These are phyloP conservation scores for Pelecanoides urinatrix DNA, from an alignment of 2,113 vertebrate species.

Conservation along the genomic window DNA sequence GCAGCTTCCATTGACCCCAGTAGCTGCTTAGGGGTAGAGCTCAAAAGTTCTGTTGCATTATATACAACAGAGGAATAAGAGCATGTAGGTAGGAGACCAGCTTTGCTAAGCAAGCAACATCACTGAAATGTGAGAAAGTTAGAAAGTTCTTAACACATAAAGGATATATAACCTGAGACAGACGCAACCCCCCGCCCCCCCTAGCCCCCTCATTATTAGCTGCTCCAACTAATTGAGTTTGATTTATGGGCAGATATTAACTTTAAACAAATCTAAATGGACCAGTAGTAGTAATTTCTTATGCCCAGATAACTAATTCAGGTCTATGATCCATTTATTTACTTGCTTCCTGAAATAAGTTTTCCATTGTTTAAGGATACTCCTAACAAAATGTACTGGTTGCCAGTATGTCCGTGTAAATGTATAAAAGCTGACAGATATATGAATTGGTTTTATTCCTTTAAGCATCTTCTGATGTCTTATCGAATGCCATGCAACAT, in stretches of 20 bases:
- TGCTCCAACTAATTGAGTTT: conserved; percentile 25
- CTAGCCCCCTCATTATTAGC: conserved; percentile 4
- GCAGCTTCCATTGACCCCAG: neutral
- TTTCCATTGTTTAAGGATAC: neutral
- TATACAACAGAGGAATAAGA: neutral
- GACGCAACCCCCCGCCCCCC: neutral
- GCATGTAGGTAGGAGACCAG: neutral
- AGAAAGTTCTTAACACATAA: conserved; percentile 9
- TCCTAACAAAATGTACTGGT: neutral
- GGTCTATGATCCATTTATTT: neutral
- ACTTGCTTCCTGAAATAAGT: neutral
- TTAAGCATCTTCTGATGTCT: neutral
- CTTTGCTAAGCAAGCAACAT: neutral
- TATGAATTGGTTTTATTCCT: neutral
- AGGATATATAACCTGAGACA: neutral
- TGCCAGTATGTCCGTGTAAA: neutral
- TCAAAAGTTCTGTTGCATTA: neutral
- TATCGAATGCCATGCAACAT: neutral
- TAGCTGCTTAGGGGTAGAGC: neutral
- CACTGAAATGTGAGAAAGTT: conserved; percentile 7
- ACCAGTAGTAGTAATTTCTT: neutral
- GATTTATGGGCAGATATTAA: neutral
- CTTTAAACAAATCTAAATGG: neutral
- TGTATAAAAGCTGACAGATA: neutral
- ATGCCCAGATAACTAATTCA: neutral